Evolutionary conservation across 2,113 vertebrate species (phyloP), one percentile per base, ranked within the genome.

Genomic region (Nothoprocta pentlandii): DNA sequence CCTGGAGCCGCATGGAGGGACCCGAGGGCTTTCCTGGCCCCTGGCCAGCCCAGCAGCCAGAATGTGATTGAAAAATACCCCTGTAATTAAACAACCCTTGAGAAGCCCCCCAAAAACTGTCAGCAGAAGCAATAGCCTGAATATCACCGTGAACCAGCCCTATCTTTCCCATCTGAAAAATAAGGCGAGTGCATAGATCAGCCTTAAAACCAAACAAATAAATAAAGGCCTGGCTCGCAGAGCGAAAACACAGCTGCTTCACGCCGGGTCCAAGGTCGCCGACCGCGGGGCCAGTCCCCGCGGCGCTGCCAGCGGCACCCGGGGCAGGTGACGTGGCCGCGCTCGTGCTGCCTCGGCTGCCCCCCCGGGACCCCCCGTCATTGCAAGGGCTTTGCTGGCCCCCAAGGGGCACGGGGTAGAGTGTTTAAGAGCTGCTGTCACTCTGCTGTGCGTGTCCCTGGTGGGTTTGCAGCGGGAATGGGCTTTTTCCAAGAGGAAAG

Each of bases 261-360:
- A 61, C 0, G 2, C 92, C 85, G 85, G 88, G 88, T 88, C 95
- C 76, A 88, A 93, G 85, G 80, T 64, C 3, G 0, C 30, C 9
- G 56, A 93, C 85, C 64, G 3, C 39, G 68, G 85, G 93, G 70
- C 17, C 88, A 68, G 6, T 36, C 26, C 85, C 82, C 16, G 6
- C 34, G 0, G 2, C 11, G 41, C 79, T 0, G 0, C 4, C 2
- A 14, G 46, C 34, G 68, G 41, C 26, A n/a, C 30, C 5, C 51
- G 23, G 51, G 51, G 51, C 51, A 26, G 80, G 90, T 92, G 92
- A 66, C 83, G 67, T 34, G 0, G 4, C 7, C 54, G 25, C 30
- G 26, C 69, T 39, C 36, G 36, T 39, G 36, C 36, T 39, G 36
- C 36, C 36, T 39, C 36, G 36, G 36, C 36, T 39, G 36, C 36